A percentile compares a stretch with the other conserved stretches of the same genome.
Evolutionary conservation across 2,797 vertebrate species (phyloP).

Genomic region (Microcaecilia unicolor): DNA sequence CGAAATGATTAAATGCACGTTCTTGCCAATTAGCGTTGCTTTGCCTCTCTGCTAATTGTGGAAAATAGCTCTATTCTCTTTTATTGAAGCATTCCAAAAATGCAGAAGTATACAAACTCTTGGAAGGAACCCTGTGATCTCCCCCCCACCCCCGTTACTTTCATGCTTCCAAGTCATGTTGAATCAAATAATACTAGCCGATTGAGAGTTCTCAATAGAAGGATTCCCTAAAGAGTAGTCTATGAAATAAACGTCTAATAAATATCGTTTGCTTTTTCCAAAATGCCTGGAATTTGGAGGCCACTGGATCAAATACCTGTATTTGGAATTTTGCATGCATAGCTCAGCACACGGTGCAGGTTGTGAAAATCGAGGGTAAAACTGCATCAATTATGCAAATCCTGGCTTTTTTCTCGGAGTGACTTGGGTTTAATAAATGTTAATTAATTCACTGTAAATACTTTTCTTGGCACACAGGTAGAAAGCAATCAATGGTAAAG

Average conservation of each 20-base stretch:
- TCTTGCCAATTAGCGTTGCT: constrained; percentile 31
- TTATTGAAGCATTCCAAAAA: too few species aligned
- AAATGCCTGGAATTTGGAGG: neutral
- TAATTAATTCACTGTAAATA: too few species aligned
- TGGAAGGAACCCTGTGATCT: constrained; percentile 18
- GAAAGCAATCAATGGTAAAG: too few species aligned
- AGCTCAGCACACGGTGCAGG: neutral
- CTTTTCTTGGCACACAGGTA: too few species aligned
- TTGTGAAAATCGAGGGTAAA: neutral
- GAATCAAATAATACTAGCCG: constrained; percentile 20
- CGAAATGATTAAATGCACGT: constrained; percentile 37
- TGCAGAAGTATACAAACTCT: constrained; percentile 3
- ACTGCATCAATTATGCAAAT: neutral
- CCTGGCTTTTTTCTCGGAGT: neutral
- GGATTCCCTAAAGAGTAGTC: constrained; percentile 29
- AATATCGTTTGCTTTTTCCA: constrained; percentile 1
- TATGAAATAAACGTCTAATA: constrained; percentile 23
- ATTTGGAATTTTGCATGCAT: neutral
- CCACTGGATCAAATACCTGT: constrained; percentile 3
- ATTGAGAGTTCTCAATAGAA: constrained; percentile 17
- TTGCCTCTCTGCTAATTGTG: constrained; percentile 29
- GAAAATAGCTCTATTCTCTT: constrained; percentile 35
- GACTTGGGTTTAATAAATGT: neutral
- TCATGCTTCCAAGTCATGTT: constrained; percentile 20
- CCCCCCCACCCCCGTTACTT: constrained; percentile 6